Percentiles rank a stretch among this genome's conserved stretches.
These are phyloP conservation scores for Microtus oregoni DNA, from an alignment of 2,113 vertebrate species.

Conservation along the genomic window DNA sequence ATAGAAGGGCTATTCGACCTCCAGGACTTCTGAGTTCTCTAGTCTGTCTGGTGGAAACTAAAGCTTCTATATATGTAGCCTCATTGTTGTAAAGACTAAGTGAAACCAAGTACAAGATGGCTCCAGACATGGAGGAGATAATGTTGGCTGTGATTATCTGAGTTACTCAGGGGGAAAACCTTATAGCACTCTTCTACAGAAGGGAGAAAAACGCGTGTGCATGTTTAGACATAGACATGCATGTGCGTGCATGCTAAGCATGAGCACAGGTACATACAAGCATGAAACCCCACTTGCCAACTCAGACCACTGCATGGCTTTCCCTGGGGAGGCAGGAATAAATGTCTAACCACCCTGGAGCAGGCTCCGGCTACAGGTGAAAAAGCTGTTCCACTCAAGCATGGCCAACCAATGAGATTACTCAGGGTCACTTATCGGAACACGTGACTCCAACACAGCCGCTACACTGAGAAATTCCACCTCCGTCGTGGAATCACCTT, in stretches of 20 bases:
- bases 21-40: slow-evolving; percentile 18
- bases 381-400: not conserved
- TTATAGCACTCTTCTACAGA: not conserved
- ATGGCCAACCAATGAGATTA: not conserved
- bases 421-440: not conserved
- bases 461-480: not conserved
- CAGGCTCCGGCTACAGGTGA: not conserved
- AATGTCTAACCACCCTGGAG: not conserved
- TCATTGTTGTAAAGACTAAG: not conserved
- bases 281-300: not conserved
- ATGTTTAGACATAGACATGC: not conserved
- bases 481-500: no score
- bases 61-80: not conserved
- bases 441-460: not conserved
- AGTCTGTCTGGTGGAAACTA: not conserved
- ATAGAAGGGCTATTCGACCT: not conserved
- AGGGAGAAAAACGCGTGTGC: not conserved
- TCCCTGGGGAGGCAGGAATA: not conserved
- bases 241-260: not conserved
- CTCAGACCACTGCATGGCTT: not conserved
- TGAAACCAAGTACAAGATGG: not conserved
- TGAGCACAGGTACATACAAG: not conserved
- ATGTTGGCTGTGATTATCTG: not conserved
- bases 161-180: not conserved
- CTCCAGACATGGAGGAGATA: not conserved